Base-by-base conservation (phyloP, 1,140 invertebrate species). In the Paracyclopina nana region DNA sequence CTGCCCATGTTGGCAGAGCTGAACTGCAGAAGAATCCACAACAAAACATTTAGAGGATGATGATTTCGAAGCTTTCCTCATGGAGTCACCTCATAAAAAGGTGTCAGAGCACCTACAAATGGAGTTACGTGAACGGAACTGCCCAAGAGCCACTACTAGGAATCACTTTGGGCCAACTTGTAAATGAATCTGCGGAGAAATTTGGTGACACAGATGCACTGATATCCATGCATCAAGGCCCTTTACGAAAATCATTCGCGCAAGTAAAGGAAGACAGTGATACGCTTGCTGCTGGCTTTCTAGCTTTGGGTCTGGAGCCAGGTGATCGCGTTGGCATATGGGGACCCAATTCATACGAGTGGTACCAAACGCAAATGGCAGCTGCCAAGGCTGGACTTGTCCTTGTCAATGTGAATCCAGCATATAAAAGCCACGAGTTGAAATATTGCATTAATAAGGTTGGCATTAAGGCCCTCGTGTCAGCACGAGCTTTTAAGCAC, bases 261-360 rank as follows among this genome's bases (percentile, higher is more conserved):
- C n/a, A 38, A 20, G 34, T 38, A n/a, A 38, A 20, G 8, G 20
- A 38, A 38, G 34, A 86, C 70, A 74, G 72, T 1, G 79, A 94
- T 58, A 70, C 72, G 26, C 59, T 95, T 1, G 88, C 85, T 2
- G 78, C 79, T 12, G 82, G 83, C 1, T 67, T 96, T 0, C 61
- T 76, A 31, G 72, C 72, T 22, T 59, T 90, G 9, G 87, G 87
- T 0, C 61, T 95, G 9, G 60, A 76, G 53, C 72, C 67, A 44
- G 86, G 85, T 0, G 90, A 97, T 59, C 63, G 80, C 6, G 57
- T 98, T 2, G 90, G 80, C 0, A 68, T 96, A 11, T 94, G 83
- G 81, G 76, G 78, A 0, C 85, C 87, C 0, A 97, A 95, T 64
- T 70, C 71, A 22, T 60, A 76, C 5, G 77, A 83, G 58, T 97